Evolutionary conservation across 2,113 vertebrate genomes (phyloP).

Genomic region (Entomyzon cyanotis): DNA sequence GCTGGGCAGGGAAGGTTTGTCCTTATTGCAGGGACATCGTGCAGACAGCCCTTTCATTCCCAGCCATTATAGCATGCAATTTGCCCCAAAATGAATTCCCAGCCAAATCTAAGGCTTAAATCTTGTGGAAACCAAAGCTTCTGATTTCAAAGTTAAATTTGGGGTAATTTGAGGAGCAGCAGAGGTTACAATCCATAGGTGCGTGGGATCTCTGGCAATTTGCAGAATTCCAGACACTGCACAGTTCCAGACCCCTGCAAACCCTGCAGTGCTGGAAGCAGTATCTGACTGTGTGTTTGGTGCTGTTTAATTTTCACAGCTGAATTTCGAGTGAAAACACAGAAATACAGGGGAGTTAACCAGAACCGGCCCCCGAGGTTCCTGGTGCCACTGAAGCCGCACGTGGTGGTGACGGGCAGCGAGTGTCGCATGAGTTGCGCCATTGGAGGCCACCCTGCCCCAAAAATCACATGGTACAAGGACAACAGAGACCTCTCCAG

Average conservation of each 20-base stretch:
- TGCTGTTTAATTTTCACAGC: slow-evolving; percentile 61
- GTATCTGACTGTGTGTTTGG: not conserved
- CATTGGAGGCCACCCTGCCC: slow-evolving; percentile 78
- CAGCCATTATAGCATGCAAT: not conserved
- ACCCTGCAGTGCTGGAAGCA: not conserved
- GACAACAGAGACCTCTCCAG: slow-evolving; percentile 76
- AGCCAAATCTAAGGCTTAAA: not conserved
- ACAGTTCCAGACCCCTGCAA: not conserved
- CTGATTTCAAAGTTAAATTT: not conserved
- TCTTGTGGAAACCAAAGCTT: not conserved
- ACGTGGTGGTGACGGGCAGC: slow-evolving; percentile 78
- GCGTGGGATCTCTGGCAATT: not conserved
- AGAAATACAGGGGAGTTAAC: slow-evolving; percentile 62
- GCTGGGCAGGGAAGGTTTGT: not conserved
- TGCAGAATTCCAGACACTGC: not conserved
- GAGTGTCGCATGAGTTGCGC: slow-evolving; percentile 90
- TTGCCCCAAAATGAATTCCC: not conserved
- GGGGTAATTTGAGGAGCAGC: not conserved
- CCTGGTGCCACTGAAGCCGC: slow-evolving; percentile 79
- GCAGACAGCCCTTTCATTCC: not conserved
- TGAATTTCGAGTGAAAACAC: slow-evolving; percentile 56
- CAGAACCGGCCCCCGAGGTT: slow-evolving; percentile 76
- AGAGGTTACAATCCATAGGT: not conserved
- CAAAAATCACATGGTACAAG: slow-evolving; percentile 85
- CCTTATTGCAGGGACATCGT: not conserved